These are phyloP conservation scores for Rhagium mordax DNA, from an alignment of 2,888 invertebrate species.

Conservation along the genomic window DNA sequence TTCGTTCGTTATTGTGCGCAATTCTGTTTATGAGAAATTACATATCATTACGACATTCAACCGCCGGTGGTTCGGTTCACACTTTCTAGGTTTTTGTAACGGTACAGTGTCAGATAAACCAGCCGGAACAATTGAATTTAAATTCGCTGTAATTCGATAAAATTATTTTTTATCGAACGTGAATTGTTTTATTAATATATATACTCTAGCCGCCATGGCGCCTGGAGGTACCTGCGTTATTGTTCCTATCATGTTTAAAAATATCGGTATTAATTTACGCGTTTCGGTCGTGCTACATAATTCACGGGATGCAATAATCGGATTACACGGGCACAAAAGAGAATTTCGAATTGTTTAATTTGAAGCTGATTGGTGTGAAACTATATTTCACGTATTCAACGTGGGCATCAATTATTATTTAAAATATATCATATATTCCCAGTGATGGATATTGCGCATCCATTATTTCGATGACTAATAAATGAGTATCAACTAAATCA, in stretches of 20 bases:
- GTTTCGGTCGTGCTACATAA: background rate
- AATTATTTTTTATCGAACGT: background rate
- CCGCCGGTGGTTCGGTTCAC: background rate
- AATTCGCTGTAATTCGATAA: background rate
- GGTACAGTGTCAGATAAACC: background rate
- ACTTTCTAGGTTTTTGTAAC: background rate
- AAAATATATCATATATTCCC: too few relatives aligned
- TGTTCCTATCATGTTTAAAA: background rate
- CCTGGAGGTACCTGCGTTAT: background rate
- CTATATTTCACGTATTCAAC: background rate
- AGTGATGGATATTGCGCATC: too few relatives aligned
- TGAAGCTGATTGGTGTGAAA: background rate
- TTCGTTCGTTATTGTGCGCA: too few relatives aligned
- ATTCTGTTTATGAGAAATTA: background rate
- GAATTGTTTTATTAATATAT: too few relatives aligned
- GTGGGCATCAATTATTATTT: background rate
- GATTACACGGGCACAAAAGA: background rate
- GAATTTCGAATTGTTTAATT: background rate
- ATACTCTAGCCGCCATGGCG: background rate
- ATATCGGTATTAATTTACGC: background rate
- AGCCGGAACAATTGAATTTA: background rate
- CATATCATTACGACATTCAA: background rate
- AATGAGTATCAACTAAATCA: too few relatives aligned
- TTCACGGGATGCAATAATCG: background rate
- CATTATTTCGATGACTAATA: too few relatives aligned